Percentiles rank a stretch among this genome's conserved stretches.
Evolutionary conservation across 2,113 vertebrate species (phyloP).

Genomic region (Megaceryle torquata): DNA sequence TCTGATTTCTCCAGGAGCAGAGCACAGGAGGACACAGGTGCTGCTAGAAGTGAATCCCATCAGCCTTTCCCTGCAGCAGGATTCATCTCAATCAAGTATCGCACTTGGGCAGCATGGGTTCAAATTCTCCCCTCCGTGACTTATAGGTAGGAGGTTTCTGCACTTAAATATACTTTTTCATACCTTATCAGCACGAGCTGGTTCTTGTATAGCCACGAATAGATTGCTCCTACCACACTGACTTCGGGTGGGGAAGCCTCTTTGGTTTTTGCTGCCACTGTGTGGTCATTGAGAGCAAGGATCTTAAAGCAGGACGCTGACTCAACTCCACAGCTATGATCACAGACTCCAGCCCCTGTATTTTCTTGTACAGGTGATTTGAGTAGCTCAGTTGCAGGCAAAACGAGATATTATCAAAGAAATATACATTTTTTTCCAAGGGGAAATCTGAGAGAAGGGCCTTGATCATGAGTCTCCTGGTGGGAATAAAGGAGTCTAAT

Average conservation of each 20-base stretch:
- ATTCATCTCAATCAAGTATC: background rate
- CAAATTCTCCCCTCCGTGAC: background rate
- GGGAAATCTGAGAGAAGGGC: background rate
- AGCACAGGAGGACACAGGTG: rapidly evolving
- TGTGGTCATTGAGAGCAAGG: background rate
- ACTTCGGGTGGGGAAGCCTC: rapidly evolving
- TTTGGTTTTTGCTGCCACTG: constrained; percentile 43
- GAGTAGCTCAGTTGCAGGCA: background rate
- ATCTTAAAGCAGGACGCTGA: background rate
- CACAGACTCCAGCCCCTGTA: too few species aligned
- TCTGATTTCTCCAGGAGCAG: background rate
- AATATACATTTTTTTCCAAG: background rate
- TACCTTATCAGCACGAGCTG: background rate
- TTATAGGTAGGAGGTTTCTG: background rate
- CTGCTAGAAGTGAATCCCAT: background rate
- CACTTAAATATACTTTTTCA: background rate
- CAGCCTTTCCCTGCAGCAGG: background rate
- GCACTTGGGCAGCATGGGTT: rapidly evolving
- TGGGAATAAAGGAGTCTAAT: background rate
- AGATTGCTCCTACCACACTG: rapidly evolving
- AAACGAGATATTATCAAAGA: background rate
- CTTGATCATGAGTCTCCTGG: background rate
- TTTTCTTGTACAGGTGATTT: background rate
- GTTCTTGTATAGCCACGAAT: rapidly evolving
- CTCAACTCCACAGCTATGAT: background rate